phyloP scores from a whole-genome alignment of 2,888 invertebrate genomes.

The Apamea epomidion region DNA sequence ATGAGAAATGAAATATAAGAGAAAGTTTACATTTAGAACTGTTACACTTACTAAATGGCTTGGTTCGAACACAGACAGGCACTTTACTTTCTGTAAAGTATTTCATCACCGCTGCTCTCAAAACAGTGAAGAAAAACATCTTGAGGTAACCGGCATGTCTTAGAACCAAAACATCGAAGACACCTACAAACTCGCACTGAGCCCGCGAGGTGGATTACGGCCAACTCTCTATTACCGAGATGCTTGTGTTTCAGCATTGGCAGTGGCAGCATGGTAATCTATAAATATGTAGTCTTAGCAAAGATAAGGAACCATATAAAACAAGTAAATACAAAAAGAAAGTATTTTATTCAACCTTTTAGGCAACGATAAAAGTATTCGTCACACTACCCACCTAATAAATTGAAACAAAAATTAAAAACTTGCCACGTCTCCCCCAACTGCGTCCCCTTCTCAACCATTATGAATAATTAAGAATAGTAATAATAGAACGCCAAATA shows the following conservation, averaged over 20 bases:
- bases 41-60: background rate
- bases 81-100: background rate
- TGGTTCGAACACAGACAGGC: background rate
- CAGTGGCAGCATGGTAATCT: background rate
- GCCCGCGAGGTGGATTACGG: no score
- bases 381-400: constrained; percentile 1
- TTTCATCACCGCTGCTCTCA: no score
- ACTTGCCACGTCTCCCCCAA: constrained; percentile 39
- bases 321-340: background rate
- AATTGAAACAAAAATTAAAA: constrained; percentile 35
- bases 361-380: constrained; percentile 5
- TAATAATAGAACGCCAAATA: constrained; percentile 75
- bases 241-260: no score
- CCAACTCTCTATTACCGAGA: no score
- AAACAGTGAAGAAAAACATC: no score
- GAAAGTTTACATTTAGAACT: background rate
- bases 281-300: background rate
- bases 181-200: no score
- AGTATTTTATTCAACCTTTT: background rate
- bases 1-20: background rate
- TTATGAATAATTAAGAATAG: constrained; percentile 78
- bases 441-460: constrained; percentile 49
- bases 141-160: no score
- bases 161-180: no score
- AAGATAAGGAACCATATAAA: background rate